Evolutionary conservation across 2,888 invertebrate genomes (phyloP).

Genomic region (Minunthozetes semirufus): DNA sequence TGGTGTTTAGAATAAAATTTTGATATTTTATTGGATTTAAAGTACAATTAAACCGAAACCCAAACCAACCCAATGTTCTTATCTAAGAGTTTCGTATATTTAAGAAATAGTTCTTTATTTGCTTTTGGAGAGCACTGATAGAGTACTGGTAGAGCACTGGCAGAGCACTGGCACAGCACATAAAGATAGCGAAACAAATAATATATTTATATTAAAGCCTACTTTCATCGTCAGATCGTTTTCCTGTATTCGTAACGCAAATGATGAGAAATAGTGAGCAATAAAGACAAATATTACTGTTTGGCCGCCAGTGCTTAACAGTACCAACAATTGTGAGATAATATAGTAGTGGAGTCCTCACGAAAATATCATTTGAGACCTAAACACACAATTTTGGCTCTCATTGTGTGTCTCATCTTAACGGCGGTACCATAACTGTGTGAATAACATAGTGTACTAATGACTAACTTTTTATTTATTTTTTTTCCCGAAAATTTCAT

Average conservation of each 20-base stretch:
- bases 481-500: not conserved
- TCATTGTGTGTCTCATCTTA: not conserved
- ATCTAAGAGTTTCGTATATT: too few species aligned
- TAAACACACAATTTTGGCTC: constrained; percentile 12
- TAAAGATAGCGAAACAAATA: not conserved
- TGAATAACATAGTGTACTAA: not conserved
- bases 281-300: constrained; percentile 16
- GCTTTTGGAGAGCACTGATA: not conserved
- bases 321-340: constrained; percentile 1
- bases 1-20: too few species aligned
- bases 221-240: constrained; percentile 1
- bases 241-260: constrained; percentile 5
- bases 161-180: not conserved
- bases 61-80: not conserved
- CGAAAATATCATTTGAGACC: constrained; percentile 16
- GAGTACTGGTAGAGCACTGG: not conserved
- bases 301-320: constrained; percentile 1
- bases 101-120: too few species aligned
- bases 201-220: not conserved
- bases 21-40: too few species aligned
- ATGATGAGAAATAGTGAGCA: constrained; percentile 16
- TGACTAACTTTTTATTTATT: not conserved
- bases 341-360: constrained; percentile 4
- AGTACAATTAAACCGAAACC: not conserved
- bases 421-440: not conserved